A percentile compares a stretch with the other conserved stretches of the same genome.
phyloP scores from a whole-genome alignment of 2,797 vertebrate genomes.

The Chelon labrosus region DNA sequence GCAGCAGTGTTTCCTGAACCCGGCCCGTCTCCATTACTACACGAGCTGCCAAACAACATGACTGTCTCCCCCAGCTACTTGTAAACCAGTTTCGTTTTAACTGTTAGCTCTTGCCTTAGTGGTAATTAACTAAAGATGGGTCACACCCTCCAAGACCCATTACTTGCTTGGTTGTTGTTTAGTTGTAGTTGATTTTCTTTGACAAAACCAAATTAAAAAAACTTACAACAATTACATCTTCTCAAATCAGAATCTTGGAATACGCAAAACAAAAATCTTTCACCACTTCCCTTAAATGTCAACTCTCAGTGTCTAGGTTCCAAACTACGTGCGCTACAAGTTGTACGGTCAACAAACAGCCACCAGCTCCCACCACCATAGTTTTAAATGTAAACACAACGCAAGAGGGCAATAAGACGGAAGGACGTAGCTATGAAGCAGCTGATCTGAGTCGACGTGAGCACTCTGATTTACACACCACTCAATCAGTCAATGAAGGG shows the following conservation, averaged over 20 bases:
- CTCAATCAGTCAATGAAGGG: not conserved
- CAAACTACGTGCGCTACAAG: too few species aligned
- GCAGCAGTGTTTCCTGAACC: slow-evolving; percentile 9
- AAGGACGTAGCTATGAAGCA: not conserved
- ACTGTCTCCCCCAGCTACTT: not conserved
- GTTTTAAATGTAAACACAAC: slow-evolving; percentile 8
- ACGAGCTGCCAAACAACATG: slow-evolving; percentile 6
- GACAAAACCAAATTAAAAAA: too few species aligned
- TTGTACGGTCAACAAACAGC: not conserved
- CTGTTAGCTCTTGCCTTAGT: not conserved
- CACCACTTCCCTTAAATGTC: too few species aligned
- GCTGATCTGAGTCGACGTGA: not conserved
- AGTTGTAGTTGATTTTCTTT: too few species aligned
- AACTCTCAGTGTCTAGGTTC: too few species aligned
- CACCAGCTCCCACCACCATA: not conserved
- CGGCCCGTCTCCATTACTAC: slow-evolving; percentile 14
- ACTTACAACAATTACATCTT: too few species aligned
- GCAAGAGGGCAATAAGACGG: not conserved
- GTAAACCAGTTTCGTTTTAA: not conserved
- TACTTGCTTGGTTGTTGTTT: too few species aligned
- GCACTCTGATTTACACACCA: not conserved
- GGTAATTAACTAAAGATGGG: not conserved
- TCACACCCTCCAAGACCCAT: not conserved
- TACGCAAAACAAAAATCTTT: too few species aligned
- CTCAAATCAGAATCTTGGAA: too few species aligned